These are phyloP conservation scores for Numenius arquata DNA, from an alignment of 2,113 vertebrate species.

Conservation along the genomic window DNA sequence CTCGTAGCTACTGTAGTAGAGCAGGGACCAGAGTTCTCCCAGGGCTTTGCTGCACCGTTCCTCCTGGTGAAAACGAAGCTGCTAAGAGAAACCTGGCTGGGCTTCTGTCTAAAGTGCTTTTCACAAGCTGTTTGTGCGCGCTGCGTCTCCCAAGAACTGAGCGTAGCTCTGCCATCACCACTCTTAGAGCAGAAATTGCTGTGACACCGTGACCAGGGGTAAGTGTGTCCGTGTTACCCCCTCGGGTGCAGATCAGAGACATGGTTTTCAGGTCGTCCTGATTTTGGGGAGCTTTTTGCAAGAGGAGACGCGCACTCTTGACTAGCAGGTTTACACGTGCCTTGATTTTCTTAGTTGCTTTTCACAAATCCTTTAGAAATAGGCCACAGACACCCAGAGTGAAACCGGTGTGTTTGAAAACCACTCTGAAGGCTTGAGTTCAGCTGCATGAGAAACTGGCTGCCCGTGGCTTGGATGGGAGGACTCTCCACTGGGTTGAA, in stretches of 20 bases:
- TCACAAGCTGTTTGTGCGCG: neutral
- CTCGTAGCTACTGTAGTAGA: neutral
- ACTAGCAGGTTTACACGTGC: neutral
- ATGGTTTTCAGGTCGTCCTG: rapidly evolving
- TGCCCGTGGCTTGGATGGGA: too few species aligned
- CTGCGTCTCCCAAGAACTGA: neutral
- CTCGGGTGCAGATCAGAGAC: neutral
- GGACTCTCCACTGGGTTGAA: too few species aligned
- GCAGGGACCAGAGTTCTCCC: neutral
- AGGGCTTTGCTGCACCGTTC: neutral
- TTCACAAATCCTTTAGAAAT: neutral
- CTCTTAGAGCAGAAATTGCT: neutral
- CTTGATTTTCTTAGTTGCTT: neutral
- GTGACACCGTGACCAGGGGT: neutral
- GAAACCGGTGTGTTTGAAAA: neutral
- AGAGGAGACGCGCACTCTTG: rapidly evolving
- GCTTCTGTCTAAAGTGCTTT: neutral
- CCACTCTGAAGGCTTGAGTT: neutral
- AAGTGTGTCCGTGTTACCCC: neutral
- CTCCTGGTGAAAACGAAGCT: neutral
- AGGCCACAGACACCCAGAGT: neutral
- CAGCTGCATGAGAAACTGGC: too few species aligned
- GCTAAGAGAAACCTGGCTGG: neutral
- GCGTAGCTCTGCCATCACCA: neutral
- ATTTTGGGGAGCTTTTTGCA: neutral